Conservation (phyloP, 2,113 vertebrate species). For the Festucalex cinctus region DNA sequence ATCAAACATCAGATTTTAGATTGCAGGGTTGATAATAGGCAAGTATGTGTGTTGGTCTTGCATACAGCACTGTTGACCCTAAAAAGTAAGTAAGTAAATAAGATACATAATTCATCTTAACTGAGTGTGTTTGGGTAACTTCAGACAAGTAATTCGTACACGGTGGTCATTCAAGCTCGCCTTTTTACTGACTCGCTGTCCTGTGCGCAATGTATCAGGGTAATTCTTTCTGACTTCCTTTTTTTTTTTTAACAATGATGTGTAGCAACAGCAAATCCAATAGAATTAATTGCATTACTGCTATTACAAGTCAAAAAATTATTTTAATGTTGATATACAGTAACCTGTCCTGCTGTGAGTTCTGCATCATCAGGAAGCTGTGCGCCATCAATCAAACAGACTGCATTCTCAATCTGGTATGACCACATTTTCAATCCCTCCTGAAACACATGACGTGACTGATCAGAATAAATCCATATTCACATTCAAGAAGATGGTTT, state of each 20-base stretch:
- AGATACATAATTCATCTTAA: neutral
- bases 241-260: too few species aligned
- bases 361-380: constrained; percentile 77
- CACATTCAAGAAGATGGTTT: neutral
- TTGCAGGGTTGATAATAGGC: neutral
- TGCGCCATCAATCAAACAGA: constrained; percentile 85
- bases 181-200: too few species aligned
- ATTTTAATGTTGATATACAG: too few species aligned
- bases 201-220: neutral
- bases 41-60: neutral
- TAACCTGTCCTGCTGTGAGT: constrained; percentile 80
- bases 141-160: too few species aligned
- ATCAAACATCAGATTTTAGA: constrained; percentile 16
- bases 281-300: neutral
- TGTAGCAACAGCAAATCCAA: too few species aligned
- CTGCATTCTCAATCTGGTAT: constrained; percentile 77
- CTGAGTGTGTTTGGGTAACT: neutral
- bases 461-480: constrained; percentile 4
- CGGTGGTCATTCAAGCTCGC: too few species aligned
- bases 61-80: neutral
- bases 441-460: constrained; percentile 68
- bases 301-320: neutral
- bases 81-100: too few species aligned
- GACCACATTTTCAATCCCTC: constrained; percentile 83
- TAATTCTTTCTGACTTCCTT: too few species aligned